Base-by-base conservation (phyloP, 2,797 vertebrate genomes). In the Huso huso region DNA sequence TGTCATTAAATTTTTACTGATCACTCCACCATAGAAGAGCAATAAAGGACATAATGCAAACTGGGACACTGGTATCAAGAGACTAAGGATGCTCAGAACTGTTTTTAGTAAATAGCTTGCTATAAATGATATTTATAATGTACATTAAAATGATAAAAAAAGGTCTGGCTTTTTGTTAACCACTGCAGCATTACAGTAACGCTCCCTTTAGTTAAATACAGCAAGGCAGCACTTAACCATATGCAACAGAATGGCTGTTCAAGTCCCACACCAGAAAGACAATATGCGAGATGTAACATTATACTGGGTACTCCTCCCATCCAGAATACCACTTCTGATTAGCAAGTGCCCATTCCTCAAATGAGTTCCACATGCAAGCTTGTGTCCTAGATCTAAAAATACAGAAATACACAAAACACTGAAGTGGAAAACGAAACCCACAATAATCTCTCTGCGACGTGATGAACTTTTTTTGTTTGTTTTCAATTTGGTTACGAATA, bases 1-100 rank as follows among this genome's bases (percentile, higher is more conserved):
- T 94, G 88, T 96, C 95, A 94, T 99, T 94, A 98, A 96, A 96
- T 95, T 97, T 98, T 97, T 96, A 98, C 93, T 95, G 94, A 98
- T 97, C 94, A 95, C 93, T 96, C 91, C 87, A 91, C 93, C 91
- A 94, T 90, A 92, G 88, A 87, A 84, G 88, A 90, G 93, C 89
- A 91, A 92, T 93, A 94, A 93, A 96, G 94, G 86, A 92, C 83
- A 87, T 82, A 89, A 91, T 86, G 88, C 86, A 89, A 91, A 89
- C 85, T 78, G 87, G 86, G 89, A 91, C 85, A 87, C 85, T 83
- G 82, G 86, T 86, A 89, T 89, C 84, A 84, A 75, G 82, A 83
- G 78, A 85, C 77, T 78, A 81, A 80, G 83, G 84, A 88, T 80
- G 82, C 82, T 86, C 84, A 86, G 81, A 77, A 80, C 80, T 75